Evolutionary conservation across 2,888 invertebrate genomes (phyloP), one percentile per base, ranked within the genome.

Genomic region (Buathra laborator): DNA sequence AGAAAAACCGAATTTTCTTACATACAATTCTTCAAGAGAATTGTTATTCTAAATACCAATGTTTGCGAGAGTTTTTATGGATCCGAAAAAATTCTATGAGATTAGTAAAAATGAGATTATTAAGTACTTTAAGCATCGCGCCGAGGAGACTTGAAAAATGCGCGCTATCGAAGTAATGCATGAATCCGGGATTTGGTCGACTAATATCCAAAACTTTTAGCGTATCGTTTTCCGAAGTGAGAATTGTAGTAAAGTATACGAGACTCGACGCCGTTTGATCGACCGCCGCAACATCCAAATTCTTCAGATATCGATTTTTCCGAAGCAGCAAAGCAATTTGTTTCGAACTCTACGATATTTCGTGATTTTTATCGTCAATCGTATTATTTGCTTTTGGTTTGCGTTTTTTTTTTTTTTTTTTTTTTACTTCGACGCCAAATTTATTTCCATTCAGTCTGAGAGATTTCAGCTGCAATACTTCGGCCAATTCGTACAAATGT

Each of bases 371-470:
- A n/a, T 53, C 51, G 56, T 3, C 46, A 29, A 19, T 43, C 4
- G 0, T 43, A 14, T 44, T 37, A 43, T 64, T 43, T 51, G 24
- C 24, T 46, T 53, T 37, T 37, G 5, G 5, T 37, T 10, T 48
- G 0, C 48, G 9, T 9, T 56, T 29, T 29, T 12, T 53, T 62
- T 44, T 71, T 24, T 12, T 66, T 79, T 79, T 32, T 59, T 37
- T 43, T 51, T 51, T 76, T 89, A 94, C 95, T 88, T 94, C 93
- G 0, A 93, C 92, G 0, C 96, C 95, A 37, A 96, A 92, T 89
- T 95, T 94, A 88, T 96, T 96, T 0, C 96, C 96, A 86, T 95
- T 95, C 0, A 96, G 80, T 88, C 95, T 92, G 1, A 96, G 90
- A 82, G 94, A 94, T 88, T 94, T 94, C 0, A 96, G 88, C 29